Evolutionary conservation across 2,113 vertebrate species (phyloP).

Genomic region (Himantopus leucocephalus): DNA sequence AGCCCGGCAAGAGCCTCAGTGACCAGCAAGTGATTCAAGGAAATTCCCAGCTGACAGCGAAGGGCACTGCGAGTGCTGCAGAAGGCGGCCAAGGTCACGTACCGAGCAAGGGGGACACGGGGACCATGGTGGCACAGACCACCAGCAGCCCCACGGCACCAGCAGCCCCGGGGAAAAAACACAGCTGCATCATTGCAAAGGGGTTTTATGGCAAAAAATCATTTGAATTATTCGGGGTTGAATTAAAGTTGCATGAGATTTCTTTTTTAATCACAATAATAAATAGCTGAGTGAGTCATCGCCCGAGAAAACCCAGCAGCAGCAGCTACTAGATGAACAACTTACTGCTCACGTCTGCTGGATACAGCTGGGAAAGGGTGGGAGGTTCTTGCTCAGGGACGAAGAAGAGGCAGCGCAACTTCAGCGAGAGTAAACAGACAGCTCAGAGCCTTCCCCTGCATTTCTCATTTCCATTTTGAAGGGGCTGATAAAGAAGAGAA

Average conservation of each 20-base stretch:
- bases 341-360: neutral
- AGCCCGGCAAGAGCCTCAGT: neutral
- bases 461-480: neutral
- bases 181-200: neutral
- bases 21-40: neutral
- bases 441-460: neutral
- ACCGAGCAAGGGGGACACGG: fast-evolving
- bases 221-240: neutral
- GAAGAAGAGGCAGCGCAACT: neutral
- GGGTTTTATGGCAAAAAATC: neutral
- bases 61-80: neutral
- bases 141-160: neutral
- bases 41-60: neutral
- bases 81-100: neutral
- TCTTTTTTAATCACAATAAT: neutral
- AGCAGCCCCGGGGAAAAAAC: neutral
- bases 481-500: neutral
- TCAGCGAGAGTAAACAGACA: neutral
- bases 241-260: neutral
- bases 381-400: neutral
- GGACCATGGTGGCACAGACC: neutral
- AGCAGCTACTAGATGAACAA: neutral
- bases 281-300: slow-evolving; percentile 1
- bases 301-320: neutral
- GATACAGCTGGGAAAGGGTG: neutral